Evolutionary conservation across 2,888 invertebrate species (phyloP), one percentile per base, ranked within the genome.

Genomic region (Asteroscopus sphinx): DNA sequence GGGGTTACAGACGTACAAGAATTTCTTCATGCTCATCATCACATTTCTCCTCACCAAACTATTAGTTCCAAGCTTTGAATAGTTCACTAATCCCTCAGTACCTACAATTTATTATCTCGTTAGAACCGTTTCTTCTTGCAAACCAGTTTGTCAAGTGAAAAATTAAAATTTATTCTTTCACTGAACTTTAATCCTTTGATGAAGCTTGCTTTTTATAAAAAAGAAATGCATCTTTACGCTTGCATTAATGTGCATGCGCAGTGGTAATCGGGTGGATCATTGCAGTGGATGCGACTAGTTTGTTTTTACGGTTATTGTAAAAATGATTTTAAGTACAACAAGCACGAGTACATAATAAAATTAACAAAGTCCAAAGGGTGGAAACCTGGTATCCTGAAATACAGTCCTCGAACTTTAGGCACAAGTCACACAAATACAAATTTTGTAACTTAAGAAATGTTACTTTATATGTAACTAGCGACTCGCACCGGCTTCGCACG

Each of bases 131-230:
- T 70, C 64, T 64, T 68, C 48, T 48, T 15, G 16, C 12, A 6
- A 21, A 17, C 35, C n/a, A 13, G 57, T 64, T 45, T 48, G 63
- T 41, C 49, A 44, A 48, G 51, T 44, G 51, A 53, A 61, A 69
- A 73, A 73, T 71, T 72, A 60, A 59, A 73, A 65, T 65, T 56
- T 52, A 62, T 73, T 51, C 47, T 47, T 56, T 56, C 61, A 57
- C 53, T 65, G 69, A 61, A 58, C 70, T 64, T 60, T 68, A 55
- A 53, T 58, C 54, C 56, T 58, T 58, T 67, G 56, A 57, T 53
- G 46, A 63, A 59, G 42, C 17, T n/a, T 53, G 37, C 25, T 57
- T 44, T 42, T n/a, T 35, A 15, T 11, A 21, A 46, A 30, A 55
- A 36, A 46, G n/a, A 25, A 21, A 17, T 12, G 12, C 40, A 47